Evolutionary conservation across 2,113 vertebrate species (phyloP).

Genomic region (Corythornis vintsioides): DNA sequence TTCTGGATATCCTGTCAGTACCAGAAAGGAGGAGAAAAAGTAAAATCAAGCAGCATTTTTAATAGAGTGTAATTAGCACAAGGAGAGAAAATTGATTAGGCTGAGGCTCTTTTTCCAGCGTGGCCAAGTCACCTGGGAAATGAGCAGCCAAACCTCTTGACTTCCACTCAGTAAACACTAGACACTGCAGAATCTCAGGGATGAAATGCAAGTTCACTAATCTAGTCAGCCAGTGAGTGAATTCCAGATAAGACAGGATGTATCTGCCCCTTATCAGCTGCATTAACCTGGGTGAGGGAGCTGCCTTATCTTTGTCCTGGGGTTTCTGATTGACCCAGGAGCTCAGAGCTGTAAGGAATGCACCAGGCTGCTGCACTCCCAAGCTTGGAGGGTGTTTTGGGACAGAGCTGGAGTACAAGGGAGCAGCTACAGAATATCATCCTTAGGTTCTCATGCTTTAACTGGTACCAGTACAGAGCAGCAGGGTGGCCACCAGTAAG

Average conservation of each 20-base stretch:
- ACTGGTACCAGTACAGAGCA: background rate
- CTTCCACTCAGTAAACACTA: background rate
- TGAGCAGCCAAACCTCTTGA: background rate
- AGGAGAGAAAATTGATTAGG: background rate
- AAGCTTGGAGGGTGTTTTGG: background rate
- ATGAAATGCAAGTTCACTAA: background rate
- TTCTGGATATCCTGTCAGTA: background rate
- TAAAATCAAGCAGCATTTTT: background rate
- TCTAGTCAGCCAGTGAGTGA: background rate
- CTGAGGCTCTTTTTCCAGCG: background rate
- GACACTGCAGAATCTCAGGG: background rate
- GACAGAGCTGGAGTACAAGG: background rate
- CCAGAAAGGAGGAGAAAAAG: background rate
- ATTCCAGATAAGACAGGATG: background rate
- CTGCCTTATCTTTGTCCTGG: accelerated
- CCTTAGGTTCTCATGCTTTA: background rate
- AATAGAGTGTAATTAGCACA: background rate
- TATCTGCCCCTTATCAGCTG: background rate
- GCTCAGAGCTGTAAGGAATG: background rate
- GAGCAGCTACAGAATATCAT: background rate
- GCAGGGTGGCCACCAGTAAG: background rate
- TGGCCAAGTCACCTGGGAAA: background rate
- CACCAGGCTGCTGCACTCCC: too few relatives aligned
- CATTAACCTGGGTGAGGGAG: background rate
- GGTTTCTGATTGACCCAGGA: background rate